Conservation (phyloP, 2,113 vertebrate genomes). For the Zosterops hypoxanthus region DNA sequence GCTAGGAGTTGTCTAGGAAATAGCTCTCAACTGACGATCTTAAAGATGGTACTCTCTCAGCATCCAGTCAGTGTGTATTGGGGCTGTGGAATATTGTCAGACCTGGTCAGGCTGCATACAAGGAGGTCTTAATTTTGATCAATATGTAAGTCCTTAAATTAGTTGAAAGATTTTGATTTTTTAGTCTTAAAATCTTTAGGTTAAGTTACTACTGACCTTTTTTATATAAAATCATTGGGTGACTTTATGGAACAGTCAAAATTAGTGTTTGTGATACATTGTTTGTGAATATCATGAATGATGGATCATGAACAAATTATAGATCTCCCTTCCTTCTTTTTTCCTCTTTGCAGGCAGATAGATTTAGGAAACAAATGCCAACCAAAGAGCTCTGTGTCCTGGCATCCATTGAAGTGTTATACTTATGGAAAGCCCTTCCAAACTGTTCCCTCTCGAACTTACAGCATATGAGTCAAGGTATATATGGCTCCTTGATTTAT, state of each 20-base stretch:
- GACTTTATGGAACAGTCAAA: not conserved
- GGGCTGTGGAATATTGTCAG: not conserved
- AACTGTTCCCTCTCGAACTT: constrained; percentile 95
- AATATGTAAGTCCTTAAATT: not conserved
- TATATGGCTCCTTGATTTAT: not conserved
- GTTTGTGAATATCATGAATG: not conserved
- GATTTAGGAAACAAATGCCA: constrained; percentile 86
- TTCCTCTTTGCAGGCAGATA: constrained; percentile 83
- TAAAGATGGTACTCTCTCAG: not conserved
- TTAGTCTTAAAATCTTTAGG: not conserved
- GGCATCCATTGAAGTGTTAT: constrained; percentile 92
- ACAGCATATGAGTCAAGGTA: constrained; percentile 98
- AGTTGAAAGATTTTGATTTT: not conserved
- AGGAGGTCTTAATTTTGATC: not conserved
- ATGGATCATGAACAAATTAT: not conserved
- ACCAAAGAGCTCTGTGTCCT: constrained; percentile 90
- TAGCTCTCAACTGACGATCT: not conserved
- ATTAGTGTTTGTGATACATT: not conserved
- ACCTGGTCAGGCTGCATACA: not conserved
- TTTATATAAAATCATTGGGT: not conserved
- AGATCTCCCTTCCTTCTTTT: not conserved
- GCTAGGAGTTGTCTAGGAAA: not conserved
- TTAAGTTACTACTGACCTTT: not conserved
- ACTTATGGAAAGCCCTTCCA: constrained; percentile 96
- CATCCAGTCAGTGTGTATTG: not conserved